These are phyloP conservation scores for Labeo calbasu DNA, from an alignment of 2,797 vertebrate species.

Conservation along the genomic window DNA sequence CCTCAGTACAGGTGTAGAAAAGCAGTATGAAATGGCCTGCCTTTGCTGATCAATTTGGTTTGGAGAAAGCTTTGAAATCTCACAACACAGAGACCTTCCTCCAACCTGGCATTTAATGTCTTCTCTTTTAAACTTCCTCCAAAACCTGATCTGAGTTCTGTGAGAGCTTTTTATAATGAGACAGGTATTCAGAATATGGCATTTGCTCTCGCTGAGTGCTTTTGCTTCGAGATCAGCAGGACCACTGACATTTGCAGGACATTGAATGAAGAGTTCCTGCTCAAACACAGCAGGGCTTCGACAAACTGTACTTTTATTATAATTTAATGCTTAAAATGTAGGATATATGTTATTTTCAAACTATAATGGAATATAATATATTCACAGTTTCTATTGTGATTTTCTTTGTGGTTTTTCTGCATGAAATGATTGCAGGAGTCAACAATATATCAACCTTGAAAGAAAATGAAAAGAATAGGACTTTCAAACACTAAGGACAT, in stretches of 20 bases:
- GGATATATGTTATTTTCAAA: neutral
- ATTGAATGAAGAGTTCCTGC: neutral
- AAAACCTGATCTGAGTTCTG: constrained; percentile 11
- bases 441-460: neutral
- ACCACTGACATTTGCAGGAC: constrained; percentile 33
- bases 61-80: constrained; percentile 38
- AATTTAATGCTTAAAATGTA: constrained; percentile 2
- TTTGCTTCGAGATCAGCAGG: constrained; percentile 5
- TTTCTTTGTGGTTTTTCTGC: neutral
- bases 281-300: neutral
- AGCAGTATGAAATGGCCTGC: neutral
- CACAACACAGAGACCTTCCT: neutral
- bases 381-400: neutral
- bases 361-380: neutral
- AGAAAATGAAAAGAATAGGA: neutral
- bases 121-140: constrained; percentile 21
- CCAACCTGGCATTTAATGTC: constrained; percentile 33
- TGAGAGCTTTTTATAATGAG: constrained; percentile 14
- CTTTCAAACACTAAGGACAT: neutral
- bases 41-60: constrained; percentile 20
- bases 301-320: neutral
- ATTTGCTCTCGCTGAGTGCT: constrained; percentile 21
- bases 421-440: neutral
- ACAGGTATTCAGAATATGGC: constrained; percentile 1
- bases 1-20: constrained; percentile 12